phyloP scores from a whole-genome alignment of 2,888 invertebrate genomes.

The Tupiocoris notatus region DNA sequence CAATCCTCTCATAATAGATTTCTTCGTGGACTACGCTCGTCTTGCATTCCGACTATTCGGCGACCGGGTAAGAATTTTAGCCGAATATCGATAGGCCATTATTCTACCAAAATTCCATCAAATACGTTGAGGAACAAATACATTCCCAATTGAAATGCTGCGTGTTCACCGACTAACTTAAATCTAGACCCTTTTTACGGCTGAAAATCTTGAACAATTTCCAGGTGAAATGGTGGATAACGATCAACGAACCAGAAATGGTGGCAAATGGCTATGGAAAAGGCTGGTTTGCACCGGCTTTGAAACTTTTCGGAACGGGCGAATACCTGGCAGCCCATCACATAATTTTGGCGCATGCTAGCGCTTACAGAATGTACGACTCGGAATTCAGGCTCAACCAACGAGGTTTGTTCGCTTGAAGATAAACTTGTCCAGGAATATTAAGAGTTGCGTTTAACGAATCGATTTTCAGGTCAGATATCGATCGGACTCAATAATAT shows the following conservation, averaged over 20 bases:
- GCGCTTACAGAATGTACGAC: conserved; percentile 64
- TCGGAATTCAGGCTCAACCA: conserved; percentile 58
- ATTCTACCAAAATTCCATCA: no score
- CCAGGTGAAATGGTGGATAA: conserved; percentile 62
- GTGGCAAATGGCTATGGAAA: conserved; percentile 49
- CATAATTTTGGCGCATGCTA: conserved; percentile 65
- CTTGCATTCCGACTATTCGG: conserved; percentile 59
- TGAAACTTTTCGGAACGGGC: conserved; percentile 58
- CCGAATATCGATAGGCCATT: no score
- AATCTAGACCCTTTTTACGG: no score
- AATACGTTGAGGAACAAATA: no score
- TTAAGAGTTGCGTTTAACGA: no score
- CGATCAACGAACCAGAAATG: conserved; percentile 64
- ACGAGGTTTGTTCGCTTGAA: conserved; percentile 55
- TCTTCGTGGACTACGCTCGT: conserved; percentile 64
- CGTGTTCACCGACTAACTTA: no score
- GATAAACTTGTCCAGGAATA: conserved; percentile 4
- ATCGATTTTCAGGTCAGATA: conserved; percentile 57
- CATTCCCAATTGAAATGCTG: no score
- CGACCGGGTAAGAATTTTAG: conserved; percentile 54
- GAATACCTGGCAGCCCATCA: conserved; percentile 66
- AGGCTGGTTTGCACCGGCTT: conserved; percentile 50
- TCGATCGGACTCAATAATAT: conserved; percentile 61
- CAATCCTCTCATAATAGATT: conserved; percentile 64
- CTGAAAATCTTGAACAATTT: neutral